Evolutionary conservation across 2,888 invertebrate species (phyloP).

Genomic region (Dromius quadrimaculatus): DNA sequence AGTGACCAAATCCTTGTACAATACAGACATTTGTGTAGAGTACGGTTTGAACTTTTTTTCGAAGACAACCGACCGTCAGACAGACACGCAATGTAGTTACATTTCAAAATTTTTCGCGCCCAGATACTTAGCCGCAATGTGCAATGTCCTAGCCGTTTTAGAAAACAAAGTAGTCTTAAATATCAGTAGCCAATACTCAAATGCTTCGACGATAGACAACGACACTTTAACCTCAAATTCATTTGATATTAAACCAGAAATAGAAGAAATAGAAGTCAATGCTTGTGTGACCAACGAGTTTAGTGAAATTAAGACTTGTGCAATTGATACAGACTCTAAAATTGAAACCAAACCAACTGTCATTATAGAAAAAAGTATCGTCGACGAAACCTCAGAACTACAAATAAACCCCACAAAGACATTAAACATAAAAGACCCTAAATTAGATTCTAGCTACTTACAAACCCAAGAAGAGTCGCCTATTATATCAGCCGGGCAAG

Average conservation of each 20-base stretch:
- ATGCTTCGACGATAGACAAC: slow-evolving; percentile 57
- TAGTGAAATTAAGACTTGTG: slow-evolving; percentile 42
- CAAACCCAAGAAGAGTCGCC: slow-evolving; percentile 53
- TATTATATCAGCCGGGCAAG: slow-evolving; percentile 44
- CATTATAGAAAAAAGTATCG: slow-evolving; percentile 35
- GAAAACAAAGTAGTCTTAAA: slow-evolving; percentile 77
- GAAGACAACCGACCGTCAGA: slow-evolving; percentile 69
- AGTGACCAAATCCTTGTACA: slow-evolving; percentile 73
- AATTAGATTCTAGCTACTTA: slow-evolving; percentile 56
- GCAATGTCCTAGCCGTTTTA: slow-evolving; percentile 79
- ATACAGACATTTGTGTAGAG: slow-evolving; percentile 72
- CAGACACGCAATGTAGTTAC: slow-evolving; percentile 70
- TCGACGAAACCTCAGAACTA: slow-evolving; percentile 43
- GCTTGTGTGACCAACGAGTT: slow-evolving; percentile 41
- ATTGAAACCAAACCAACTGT: slow-evolving; percentile 43
- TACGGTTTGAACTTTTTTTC: slow-evolving; percentile 75
- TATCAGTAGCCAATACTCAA: slow-evolving; percentile 67
- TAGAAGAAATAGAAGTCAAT: slow-evolving; percentile 24
- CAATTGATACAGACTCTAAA: slow-evolving; percentile 10
- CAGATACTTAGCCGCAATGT: slow-evolving; percentile 81
- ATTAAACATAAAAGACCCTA: slow-evolving; percentile 58
- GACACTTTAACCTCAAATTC: slow-evolving; percentile 40
- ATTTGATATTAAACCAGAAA: slow-evolving; percentile 33
- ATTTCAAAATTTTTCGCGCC: slow-evolving; percentile 74
- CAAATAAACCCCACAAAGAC: slow-evolving; percentile 67